These are phyloP conservation scores for Campoletis raptor DNA, from an alignment of 2,888 invertebrate genomes.

Conservation along the genomic window DNA sequence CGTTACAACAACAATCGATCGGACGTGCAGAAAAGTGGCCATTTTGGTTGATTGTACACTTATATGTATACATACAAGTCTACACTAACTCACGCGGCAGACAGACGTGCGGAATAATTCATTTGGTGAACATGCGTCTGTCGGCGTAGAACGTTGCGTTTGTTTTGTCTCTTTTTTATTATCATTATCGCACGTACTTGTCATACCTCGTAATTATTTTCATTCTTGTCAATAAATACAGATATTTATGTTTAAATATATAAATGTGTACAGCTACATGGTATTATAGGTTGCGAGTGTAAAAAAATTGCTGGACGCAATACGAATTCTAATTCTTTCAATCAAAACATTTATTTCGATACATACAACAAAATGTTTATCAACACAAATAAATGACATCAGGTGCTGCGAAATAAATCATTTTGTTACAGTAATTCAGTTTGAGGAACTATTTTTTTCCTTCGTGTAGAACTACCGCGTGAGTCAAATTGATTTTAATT, in stretches of 20 bases:
- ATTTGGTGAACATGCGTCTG: constrained; percentile 57
- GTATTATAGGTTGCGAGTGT: not conserved
- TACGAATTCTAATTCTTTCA: not conserved
- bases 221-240: not conserved
- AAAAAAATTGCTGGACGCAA: not conserved
- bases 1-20: constrained; percentile 47
- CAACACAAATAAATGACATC: too few relatives aligned
- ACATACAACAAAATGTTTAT: too few relatives aligned
- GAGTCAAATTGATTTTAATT: not conserved
- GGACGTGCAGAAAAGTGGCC: constrained; percentile 42
- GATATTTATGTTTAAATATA: not conserved
- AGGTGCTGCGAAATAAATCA: too few relatives aligned
- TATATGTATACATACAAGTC: constrained; percentile 8
- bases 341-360: not conserved
- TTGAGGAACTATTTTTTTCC: too few relatives aligned
- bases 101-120: constrained; percentile 62
- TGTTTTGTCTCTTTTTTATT: not conserved
- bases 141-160: constrained; percentile 11
- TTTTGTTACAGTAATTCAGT: too few relatives aligned
- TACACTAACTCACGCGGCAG: constrained; percentile 35
- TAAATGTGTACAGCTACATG: not conserved
- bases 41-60: constrained; percentile 38
- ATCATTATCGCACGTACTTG: not conserved
- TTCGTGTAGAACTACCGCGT: not conserved
- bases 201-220: constrained; percentile 12